Base-by-base conservation (phyloP, 2,797 vertebrate genomes). In the Malacoctenus gilli region DNA sequence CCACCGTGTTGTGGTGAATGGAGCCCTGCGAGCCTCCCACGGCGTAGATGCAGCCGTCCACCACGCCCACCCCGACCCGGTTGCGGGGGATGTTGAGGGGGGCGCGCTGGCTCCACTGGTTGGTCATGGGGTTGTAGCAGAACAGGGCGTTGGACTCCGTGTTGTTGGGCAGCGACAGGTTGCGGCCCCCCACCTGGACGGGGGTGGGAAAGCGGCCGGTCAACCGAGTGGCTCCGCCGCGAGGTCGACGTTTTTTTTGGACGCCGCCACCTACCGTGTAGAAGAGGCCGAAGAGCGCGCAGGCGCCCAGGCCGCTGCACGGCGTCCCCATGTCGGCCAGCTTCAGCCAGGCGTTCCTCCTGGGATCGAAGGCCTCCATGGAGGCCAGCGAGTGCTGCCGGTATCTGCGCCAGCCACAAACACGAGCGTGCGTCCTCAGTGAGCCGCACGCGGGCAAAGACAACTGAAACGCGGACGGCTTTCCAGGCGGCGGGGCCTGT, bases 111-210 rank as follows among this genome's bases (percentile, higher is more conserved):
- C 85, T 91, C 93, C 93, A 94, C 71, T 92, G 88, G 82, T 94
- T 94, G 65, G 91, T 93, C 90, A 94, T 91, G 11, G 93, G 93
- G 82, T 94, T 94, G 82, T 93, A 94, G 83, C 92, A 94, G 85
- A 72, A 84, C 53, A 94, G 75, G 1, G 79, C 37, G 56, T 81
- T 85, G 15, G 90, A 92, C 66, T 94, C 93, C 0, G 74, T 80
- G 74, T 91, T 93, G 74, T 84, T 87, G 19, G 90, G 87, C 23
- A 89, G 59, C 0, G 92, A 91, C 60, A 93, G 84, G 80, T 93
- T 92, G 28, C 91, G 86, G 43, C 93, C 93, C 1, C 93, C 93
- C 0, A 92, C 75, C 89, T 91, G 55, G 3, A 23, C 7, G 15
- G 9, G 32, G 7, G 22, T 30, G 5, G 11, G 16, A 15, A 7